These are phyloP conservation scores for Lacerta viridis DNA, from an alignment of 2,797 vertebrate species.

Conservation along the genomic window DNA sequence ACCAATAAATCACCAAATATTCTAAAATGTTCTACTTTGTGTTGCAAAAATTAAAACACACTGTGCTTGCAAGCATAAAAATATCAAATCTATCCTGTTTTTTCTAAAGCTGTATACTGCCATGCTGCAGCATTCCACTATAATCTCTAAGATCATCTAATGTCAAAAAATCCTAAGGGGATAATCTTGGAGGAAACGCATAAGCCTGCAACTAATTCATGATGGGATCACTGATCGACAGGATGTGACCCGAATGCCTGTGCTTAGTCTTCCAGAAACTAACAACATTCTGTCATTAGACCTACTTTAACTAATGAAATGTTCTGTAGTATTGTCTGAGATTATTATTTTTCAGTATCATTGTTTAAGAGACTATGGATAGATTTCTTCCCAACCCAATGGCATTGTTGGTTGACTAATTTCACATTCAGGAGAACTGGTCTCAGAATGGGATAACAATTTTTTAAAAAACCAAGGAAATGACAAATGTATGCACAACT, in stretches of 20 bases:
- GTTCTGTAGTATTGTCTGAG: slow-evolving; percentile 12
- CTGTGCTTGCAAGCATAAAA: neutral
- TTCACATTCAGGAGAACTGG: neutral
- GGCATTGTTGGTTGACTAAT: neutral
- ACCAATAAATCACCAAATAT: neutral
- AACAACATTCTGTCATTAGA: slow-evolving; percentile 9
- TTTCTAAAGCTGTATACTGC: neutral
- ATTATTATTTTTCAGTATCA: neutral
- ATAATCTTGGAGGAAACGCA: slow-evolving; percentile 26
- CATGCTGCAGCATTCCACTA: slow-evolving; percentile 7
- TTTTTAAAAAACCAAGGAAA: neutral
- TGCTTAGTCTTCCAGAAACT: neutral
- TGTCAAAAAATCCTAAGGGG: neutral
- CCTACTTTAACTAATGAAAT: slow-evolving; percentile 21
- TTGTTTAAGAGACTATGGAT: slow-evolving; percentile 10
- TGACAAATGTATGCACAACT: neutral
- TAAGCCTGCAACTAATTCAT: slow-evolving; percentile 15
- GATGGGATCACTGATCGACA: slow-evolving; percentile 10
- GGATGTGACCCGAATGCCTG: neutral
- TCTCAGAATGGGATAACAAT: neutral
- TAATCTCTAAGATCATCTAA: slow-evolving; percentile 15
- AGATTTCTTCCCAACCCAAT: neutral
- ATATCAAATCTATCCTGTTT: neutral
- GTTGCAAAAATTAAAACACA: neutral
- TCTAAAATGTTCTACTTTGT: neutral